A percentile compares a stretch with the other conserved stretches of the same genome.
Evolutionary conservation across 2,888 invertebrate species (phyloP).

Genomic region (Nysson spinosus): DNA sequence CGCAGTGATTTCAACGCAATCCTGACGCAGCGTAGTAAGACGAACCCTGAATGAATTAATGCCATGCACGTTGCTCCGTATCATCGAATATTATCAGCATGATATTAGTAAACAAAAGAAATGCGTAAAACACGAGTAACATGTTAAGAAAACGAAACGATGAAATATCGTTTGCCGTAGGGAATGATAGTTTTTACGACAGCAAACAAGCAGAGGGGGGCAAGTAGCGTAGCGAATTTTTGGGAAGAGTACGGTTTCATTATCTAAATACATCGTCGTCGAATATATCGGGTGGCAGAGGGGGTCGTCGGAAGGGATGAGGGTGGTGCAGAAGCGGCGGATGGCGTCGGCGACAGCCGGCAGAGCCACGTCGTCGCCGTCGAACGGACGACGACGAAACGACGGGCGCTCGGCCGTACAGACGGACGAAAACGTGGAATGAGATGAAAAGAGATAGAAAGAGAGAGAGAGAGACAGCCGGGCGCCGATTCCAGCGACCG

Average conservation of each 20-base stretch:
- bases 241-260: slow-evolving; percentile 43
- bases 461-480: slow-evolving; percentile 61
- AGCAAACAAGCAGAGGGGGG: slow-evolving; percentile 1
- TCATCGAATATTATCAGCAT: no score
- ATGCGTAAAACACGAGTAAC: no score
- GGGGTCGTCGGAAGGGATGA: slow-evolving; percentile 4
- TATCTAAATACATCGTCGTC: slow-evolving; percentile 46
- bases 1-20: no score
- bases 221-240: slow-evolving; percentile 28
- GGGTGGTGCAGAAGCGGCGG: slow-evolving; percentile 42
- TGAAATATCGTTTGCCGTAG: background rate
- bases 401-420: slow-evolving; percentile 53
- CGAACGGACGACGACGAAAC: slow-evolving; percentile 58
- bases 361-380: slow-evolving; percentile 68
- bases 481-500: slow-evolving; percentile 65
- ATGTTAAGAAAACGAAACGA: no score
- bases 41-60: no score
- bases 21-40: no score
- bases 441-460: slow-evolving; percentile 51
- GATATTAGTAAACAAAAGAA: no score
- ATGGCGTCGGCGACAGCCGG: slow-evolving; percentile 62
- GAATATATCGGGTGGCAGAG: slow-evolving; percentile 28
- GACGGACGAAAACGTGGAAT: slow-evolving; percentile 59
- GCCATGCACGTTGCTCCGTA: no score
- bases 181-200: slow-evolving; percentile 7